A percentile compares a stretch with the other conserved stretches of the same genome.
These are phyloP conservation scores for Drosophila burlai DNA, from an alignment of 1,140 invertebrate species.

Conservation along the genomic window DNA sequence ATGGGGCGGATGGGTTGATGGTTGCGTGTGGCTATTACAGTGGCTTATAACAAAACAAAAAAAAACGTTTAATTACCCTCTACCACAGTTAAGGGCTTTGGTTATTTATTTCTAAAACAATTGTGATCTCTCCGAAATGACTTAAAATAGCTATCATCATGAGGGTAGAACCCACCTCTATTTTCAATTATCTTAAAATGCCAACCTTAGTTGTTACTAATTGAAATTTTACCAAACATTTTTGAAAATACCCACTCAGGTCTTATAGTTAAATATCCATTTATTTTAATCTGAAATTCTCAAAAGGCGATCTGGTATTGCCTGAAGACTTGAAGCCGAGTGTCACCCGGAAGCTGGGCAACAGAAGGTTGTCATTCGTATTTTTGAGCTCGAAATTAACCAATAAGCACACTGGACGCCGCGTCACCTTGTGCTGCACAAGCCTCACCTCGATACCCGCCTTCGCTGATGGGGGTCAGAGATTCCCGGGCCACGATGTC, in stretches of 20 bases:
- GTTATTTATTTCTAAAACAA: not conserved
- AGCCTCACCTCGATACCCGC: constrained; percentile 13
- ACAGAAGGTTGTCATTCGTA: constrained; percentile 49
- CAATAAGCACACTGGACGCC: constrained; percentile 63
- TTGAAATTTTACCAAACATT: no score
- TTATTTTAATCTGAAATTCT: no score
- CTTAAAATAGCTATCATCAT: not conserved
- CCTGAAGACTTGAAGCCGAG: no score
- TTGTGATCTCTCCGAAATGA: not conserved
- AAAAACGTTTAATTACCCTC: constrained; percentile 68
- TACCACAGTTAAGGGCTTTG: constrained; percentile 14
- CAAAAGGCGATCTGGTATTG: no score
- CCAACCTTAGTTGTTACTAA: no score
- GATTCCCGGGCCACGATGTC: constrained; percentile 11
- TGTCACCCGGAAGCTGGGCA: no score
- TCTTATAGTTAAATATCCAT: no score
- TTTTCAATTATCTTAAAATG: no score
- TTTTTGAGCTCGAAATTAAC: constrained; percentile 55
- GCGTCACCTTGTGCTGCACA: constrained; percentile 39
- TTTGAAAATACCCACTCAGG: no score
- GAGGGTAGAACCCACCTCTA: no score
- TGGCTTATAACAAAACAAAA: constrained; percentile 57
- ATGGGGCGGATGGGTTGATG: constrained; percentile 3
- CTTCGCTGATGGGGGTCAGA: constrained; percentile 8
- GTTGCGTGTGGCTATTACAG: constrained; percentile 41